Conservation (phyloP, 2,888 invertebrate species). For the Cephus spinipes region DNA sequence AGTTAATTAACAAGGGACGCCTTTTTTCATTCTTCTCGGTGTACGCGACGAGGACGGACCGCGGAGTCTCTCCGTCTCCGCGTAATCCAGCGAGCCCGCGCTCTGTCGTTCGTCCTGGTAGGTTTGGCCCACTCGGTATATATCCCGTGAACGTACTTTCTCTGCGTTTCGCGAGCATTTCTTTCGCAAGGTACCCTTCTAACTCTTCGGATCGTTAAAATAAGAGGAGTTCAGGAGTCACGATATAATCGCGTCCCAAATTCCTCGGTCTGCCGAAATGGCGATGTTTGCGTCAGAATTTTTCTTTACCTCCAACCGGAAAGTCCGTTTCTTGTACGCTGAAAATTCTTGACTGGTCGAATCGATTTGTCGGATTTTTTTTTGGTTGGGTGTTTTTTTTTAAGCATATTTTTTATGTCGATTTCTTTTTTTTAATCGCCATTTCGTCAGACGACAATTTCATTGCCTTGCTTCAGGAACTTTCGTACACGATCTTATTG, state of each 20-base stretch:
- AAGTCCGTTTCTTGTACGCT: not conserved
- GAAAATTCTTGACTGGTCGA: not conserved
- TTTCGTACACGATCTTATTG: too few relatives aligned
- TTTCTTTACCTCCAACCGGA: not conserved
- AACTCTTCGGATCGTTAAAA: not conserved
- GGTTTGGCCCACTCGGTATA: not conserved
- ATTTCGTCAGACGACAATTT: too few relatives aligned
- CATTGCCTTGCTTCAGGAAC: too few relatives aligned
- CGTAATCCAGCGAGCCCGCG: not conserved
- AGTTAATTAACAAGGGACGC: not conserved
- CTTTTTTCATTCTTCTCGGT: accelerated
- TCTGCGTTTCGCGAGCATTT: not conserved
- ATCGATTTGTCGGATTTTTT: too few relatives aligned
- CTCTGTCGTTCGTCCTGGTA: not conserved
- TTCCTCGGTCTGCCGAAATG: not conserved
- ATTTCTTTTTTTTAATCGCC: not conserved
- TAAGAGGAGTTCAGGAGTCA: not conserved
- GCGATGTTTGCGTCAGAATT: not conserved
- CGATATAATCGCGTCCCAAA: not conserved
- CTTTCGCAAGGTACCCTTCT: not conserved
- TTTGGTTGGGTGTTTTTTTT: too few relatives aligned
- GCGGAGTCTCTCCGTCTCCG: not conserved
- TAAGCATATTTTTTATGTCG: too few relatives aligned
- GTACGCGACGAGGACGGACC: not conserved
- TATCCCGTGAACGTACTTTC: not conserved